These are phyloP conservation scores for Coracopsis vasa DNA, from an alignment of 2,113 vertebrate species.

Conservation along the genomic window DNA sequence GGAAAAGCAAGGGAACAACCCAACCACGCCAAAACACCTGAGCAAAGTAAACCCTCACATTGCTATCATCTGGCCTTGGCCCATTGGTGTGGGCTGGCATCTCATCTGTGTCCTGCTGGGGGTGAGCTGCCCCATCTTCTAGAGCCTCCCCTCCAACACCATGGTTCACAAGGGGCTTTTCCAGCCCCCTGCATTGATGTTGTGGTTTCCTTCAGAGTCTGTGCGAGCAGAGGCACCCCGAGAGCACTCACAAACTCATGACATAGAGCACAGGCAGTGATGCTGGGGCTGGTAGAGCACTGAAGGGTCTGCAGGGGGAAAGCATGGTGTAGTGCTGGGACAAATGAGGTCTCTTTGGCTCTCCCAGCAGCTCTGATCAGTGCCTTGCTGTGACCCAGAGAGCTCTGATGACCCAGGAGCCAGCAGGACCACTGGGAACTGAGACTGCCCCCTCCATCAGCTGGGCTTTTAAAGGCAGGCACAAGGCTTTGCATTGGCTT, in stretches of 20 bases:
- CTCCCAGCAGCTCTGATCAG: neutral
- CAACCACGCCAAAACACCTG: neutral
- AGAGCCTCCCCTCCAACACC: neutral
- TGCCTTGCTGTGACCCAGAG: rapidly evolving
- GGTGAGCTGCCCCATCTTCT: neutral
- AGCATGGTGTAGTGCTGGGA: neutral
- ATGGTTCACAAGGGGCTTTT: neutral
- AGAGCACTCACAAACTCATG: neutral
- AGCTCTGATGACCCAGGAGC: neutral
- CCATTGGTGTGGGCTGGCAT: neutral
- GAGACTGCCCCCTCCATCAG: neutral
- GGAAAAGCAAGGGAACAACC: neutral
- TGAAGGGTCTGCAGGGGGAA: neutral
- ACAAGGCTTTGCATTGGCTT: neutral
- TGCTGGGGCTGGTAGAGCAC: neutral
- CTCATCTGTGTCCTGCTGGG: neutral
- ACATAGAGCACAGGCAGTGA: neutral
- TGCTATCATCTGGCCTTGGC: neutral
- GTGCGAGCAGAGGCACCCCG: neutral
- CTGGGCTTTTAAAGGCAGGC: neutral
- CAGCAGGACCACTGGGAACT: neutral
- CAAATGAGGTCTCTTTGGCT: neutral
- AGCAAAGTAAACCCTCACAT: neutral
- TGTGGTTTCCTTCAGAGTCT: neutral
- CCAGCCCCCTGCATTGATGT: neutral